These are phyloP conservation scores for Pseudolycoriella hygida DNA, from an alignment of 2,888 invertebrate genomes.

Conservation along the genomic window DNA sequence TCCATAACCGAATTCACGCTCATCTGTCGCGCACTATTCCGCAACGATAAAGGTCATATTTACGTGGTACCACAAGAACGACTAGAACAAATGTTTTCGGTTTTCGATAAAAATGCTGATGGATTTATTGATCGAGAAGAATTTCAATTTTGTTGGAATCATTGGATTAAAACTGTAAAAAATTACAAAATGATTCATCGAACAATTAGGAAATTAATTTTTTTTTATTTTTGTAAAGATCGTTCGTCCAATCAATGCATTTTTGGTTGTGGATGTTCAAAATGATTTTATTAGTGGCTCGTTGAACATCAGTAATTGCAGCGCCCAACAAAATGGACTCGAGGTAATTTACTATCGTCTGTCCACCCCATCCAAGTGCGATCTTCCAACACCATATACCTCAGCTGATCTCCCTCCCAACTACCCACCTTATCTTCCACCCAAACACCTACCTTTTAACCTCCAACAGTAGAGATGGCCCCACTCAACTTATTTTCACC, in stretches of 20 bases:
- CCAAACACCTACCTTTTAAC: no score
- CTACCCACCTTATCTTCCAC: no score
- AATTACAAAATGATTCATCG: not conserved
- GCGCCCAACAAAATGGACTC: slow-evolving; percentile 76
- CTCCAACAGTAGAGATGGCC: no score
- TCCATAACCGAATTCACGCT: slow-evolving; percentile 60
- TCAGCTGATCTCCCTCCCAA: no score
- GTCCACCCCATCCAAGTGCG: no score
- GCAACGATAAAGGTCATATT: slow-evolving; percentile 70
- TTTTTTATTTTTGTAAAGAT: slow-evolving; percentile 34
- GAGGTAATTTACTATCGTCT: slow-evolving; percentile 39
- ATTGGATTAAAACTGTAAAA: slow-evolving; percentile 74
- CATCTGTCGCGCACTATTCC: slow-evolving; percentile 70
- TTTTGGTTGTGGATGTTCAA: slow-evolving; percentile 91
- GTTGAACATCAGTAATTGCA: slow-evolving; percentile 81
- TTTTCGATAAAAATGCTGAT: slow-evolving; percentile 64
- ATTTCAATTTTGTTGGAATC: slow-evolving; percentile 75
- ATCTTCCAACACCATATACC: no score
- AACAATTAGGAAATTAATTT: not conserved
- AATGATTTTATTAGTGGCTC: slow-evolving; percentile 95
- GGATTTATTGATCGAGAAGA: slow-evolving; percentile 65
- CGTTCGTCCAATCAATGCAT: slow-evolving; percentile 69
- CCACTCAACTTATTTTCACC: no score
- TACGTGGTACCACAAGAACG: slow-evolving; percentile 56
- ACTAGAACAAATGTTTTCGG: slow-evolving; percentile 55